Percentiles rank a stretch among this genome's conserved stretches.
phyloP scores from a whole-genome alignment of 1,140 invertebrate genomes.

The Drosophila sproati region DNA sequence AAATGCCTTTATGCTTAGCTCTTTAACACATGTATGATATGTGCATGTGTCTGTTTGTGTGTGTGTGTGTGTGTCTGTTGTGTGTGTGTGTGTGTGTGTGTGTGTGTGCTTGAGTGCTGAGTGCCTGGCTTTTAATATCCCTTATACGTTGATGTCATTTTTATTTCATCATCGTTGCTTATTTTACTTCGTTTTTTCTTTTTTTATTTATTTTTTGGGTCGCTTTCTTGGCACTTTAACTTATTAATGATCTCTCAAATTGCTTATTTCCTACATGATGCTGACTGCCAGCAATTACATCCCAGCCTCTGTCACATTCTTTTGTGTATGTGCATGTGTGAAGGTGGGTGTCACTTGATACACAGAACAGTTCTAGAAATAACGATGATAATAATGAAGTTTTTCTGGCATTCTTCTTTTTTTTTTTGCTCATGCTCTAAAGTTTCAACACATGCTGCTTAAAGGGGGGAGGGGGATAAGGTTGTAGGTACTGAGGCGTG shows the following conservation, averaged over 20 bases:
- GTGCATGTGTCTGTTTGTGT: background rate
- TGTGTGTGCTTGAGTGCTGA: conserved; percentile 24
- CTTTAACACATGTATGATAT: conserved; percentile 9
- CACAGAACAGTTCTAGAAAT: conserved; percentile 47
- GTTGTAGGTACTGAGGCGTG: conserved; percentile 15
- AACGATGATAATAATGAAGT: conserved; percentile 68
- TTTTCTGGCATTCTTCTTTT: conserved; percentile 38
- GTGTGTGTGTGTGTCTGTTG: background rate
- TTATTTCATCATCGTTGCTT: conserved; percentile 67
- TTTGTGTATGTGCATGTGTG: conserved; percentile 28
- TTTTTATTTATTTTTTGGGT: conserved; percentile 6
- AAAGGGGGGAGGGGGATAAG: background rate
- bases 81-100: background rate
- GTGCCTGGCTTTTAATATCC: conserved; percentile 67
- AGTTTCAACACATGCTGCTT: conserved; percentile 51
- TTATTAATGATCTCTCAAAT: conserved; percentile 83
- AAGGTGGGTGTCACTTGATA: conserved; percentile 45
- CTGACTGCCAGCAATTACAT: conserved; percentile 74
- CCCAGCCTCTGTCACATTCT: conserved; percentile 36
- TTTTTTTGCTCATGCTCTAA: conserved; percentile 40
- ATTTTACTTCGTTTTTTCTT: conserved; percentile 28
- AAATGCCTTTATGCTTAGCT: conserved; percentile 23
- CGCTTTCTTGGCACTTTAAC: conserved; percentile 69
- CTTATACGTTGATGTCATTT: conserved; percentile 70
- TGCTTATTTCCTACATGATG: conserved; percentile 81